Evolutionary conservation across 2,797 vertebrate species (phyloP).

Genomic region (Peromyscus melanophrys): DNA sequence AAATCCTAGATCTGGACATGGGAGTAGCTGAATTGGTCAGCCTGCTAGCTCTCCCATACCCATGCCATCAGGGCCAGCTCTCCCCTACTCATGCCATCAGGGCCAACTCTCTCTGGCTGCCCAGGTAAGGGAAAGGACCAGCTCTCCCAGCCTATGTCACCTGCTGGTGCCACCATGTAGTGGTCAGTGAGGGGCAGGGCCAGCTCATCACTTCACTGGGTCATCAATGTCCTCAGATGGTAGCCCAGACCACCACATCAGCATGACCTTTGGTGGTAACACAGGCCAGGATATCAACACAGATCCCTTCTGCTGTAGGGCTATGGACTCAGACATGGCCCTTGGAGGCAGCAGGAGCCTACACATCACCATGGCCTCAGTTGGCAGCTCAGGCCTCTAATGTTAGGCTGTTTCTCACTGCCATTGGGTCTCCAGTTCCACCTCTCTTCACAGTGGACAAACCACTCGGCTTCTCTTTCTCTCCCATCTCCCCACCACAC

Average conservation of each 20-base stretch:
- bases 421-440: background rate
- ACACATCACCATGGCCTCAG: background rate
- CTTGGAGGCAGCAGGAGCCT: background rate
- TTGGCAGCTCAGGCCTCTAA: background rate
- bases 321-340: background rate
- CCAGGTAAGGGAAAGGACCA: background rate
- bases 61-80: background rate
- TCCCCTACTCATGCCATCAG: background rate
- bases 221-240: background rate
- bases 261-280: background rate
- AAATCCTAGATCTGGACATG: background rate
- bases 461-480: background rate
- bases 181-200: background rate
- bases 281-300: background rate
- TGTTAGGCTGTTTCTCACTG: background rate
- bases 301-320: background rate
- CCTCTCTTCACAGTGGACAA: background rate
- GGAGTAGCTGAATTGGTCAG: background rate
- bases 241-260: background rate
- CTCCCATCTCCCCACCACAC: background rate
- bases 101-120: background rate
- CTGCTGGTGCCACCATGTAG: too few species aligned
- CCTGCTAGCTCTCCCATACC: background rate
- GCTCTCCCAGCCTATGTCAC: too few species aligned
- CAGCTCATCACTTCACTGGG: background rate